These are phyloP conservation scores for Polymixis flavicincta DNA, from an alignment of 2,888 invertebrate species.

Conservation along the genomic window DNA sequence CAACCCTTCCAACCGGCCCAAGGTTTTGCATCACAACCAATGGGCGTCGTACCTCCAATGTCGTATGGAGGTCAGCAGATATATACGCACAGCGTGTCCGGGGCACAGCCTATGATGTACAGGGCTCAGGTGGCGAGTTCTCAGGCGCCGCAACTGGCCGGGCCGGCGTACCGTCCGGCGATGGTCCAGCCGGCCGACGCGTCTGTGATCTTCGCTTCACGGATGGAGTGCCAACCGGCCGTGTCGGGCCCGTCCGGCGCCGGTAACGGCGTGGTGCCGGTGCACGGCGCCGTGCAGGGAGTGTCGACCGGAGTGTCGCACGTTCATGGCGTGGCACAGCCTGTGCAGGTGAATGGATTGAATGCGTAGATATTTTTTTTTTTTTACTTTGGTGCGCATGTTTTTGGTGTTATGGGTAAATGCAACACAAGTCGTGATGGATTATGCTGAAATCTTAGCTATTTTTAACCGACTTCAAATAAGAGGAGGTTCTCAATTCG, in stretches of 20 bases:
- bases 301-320: conserved; percentile 61
- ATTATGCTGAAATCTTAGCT: background rate
- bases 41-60: conserved; percentile 74
- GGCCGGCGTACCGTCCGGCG: conserved; percentile 46
- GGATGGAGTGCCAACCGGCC: conserved; percentile 58
- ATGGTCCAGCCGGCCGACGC: conserved; percentile 43
- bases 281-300: conserved; percentile 41
- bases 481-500: too few relatives aligned
- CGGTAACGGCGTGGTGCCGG: conserved; percentile 42
- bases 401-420: conserved; percentile 31
- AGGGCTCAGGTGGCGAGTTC: conserved; percentile 74
- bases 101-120: conserved; percentile 80
- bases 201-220: conserved; percentile 42
- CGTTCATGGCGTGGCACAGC: conserved; percentile 66
- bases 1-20: conserved; percentile 66
- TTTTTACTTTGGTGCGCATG: conserved; percentile 63
- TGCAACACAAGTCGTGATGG: conserved; percentile 19
- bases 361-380: conserved; percentile 59
- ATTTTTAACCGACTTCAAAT: background rate
- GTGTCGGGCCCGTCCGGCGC: conserved; percentile 32
- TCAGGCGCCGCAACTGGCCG: conserved; percentile 71
- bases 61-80: conserved; percentile 74
- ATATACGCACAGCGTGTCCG: conserved; percentile 75
- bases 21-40: conserved; percentile 66
- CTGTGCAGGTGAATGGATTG: conserved; percentile 75